Conservation (phyloP, 2,113 vertebrate species). For the Solea senegalensis region DNA sequence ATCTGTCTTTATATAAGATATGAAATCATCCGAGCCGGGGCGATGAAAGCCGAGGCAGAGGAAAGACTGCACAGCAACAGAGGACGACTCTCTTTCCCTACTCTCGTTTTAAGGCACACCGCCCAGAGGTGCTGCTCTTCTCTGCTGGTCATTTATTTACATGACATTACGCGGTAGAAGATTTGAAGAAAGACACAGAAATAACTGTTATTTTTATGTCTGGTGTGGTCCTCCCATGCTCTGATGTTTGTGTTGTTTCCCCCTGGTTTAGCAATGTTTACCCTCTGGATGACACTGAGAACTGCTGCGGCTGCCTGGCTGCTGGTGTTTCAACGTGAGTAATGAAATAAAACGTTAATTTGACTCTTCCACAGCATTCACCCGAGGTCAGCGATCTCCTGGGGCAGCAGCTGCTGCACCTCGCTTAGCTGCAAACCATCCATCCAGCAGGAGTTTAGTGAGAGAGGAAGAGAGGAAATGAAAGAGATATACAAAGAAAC, state of each 20-base stretch:
- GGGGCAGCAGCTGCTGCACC: conserved; percentile 49
- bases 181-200: conserved; percentile 29
- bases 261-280: conserved; percentile 36
- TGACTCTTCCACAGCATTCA: conserved; percentile 60
- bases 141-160: conserved; percentile 33
- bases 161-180: conserved; percentile 30
- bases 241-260: conserved; percentile 20
- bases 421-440: conserved; percentile 26
- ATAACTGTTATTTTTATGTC: conserved; percentile 3
- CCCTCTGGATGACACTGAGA: conserved; percentile 69
- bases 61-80: conserved; percentile 21
- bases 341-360: conserved; percentile 73
- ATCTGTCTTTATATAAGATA: conserved; percentile 56
- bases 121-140: conserved; percentile 36
- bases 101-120: conserved; percentile 36
- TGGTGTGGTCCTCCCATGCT: not conserved
- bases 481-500: not conserved
- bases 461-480: not conserved
- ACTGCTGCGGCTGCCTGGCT: conserved; percentile 21
- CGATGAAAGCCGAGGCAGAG: conserved; percentile 39
- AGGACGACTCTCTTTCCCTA: conserved; percentile 19
- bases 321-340: conserved; percentile 48
- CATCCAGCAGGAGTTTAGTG: conserved; percentile 8
- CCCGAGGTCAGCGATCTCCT: conserved; percentile 58
- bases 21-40: conserved; percentile 36